Evolutionary conservation across 2,113 vertebrate genomes (phyloP).

Genomic region (Cavia porcellus): DNA sequence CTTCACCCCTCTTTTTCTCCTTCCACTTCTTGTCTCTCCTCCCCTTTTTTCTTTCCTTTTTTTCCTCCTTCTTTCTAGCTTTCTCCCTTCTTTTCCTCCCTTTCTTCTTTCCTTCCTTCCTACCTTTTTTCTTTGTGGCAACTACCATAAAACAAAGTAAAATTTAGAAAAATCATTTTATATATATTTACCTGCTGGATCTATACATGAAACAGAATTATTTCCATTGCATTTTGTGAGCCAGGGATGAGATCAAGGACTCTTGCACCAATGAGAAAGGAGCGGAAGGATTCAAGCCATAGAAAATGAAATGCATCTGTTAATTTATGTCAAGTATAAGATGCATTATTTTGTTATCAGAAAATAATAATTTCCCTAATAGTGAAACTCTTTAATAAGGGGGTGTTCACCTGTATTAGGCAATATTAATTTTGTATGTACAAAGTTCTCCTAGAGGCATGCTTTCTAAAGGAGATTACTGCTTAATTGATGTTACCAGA

Average conservation of each 20-base stretch:
- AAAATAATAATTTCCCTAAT: not conserved
- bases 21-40: no score
- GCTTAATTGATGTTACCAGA: not conserved
- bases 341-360: not conserved
- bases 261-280: not conserved
- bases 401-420: not conserved
- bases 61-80: no score
- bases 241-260: not conserved
- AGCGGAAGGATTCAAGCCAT: not conserved
- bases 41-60: no score
- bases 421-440: not conserved
- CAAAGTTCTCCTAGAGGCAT: not conserved
- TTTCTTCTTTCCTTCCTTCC: fast-evolving
- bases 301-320: not conserved
- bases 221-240: not conserved
- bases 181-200: not conserved
- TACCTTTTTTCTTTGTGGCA: not conserved
- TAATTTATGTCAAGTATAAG: not conserved
- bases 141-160: not conserved
- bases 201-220: not conserved
- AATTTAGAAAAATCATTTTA: not conserved
- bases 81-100: no score
- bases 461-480: not conserved
- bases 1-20: no score
- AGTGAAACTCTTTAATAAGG: not conserved